These are phyloP conservation scores for Nephrotoma flavescens DNA, from an alignment of 2,888 invertebrate species.

Conservation along the genomic window DNA sequence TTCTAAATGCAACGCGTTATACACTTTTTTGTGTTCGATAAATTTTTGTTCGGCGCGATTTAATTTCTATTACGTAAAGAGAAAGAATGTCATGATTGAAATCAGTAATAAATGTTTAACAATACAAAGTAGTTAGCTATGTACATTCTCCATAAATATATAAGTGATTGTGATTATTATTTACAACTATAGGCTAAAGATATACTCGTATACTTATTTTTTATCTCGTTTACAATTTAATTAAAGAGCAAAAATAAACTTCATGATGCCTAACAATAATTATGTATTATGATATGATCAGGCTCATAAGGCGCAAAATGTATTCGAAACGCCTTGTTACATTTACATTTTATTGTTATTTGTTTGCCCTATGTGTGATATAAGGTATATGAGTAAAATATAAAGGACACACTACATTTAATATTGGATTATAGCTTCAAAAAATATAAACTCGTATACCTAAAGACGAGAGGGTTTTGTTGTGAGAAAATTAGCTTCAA, in stretches of 20 bases:
- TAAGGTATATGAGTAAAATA: neutral
- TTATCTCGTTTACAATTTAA: neutral
- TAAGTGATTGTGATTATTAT: neutral
- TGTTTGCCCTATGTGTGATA: neutral
- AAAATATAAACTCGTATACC: neutral
- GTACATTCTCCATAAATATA: neutral
- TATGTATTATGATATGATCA: neutral
- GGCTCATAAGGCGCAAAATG: neutral
- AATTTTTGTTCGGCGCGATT: neutral
- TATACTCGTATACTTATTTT: neutral
- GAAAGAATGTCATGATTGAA: neutral
- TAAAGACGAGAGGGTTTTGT: too few relatives aligned
- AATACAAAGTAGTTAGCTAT: neutral
- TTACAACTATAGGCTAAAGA: neutral
- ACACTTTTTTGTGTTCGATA: neutral
- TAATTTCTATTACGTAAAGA: neutral
- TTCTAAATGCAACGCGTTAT: too few relatives aligned
- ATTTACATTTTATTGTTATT: neutral
- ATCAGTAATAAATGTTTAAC: neutral
- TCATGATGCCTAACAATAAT: neutral
- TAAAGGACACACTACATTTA: neutral
- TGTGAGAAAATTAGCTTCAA: too few relatives aligned
- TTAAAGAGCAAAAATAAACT: neutral
- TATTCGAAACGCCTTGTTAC: neutral
- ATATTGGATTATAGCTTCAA: neutral